Evolutionary conservation across 2,888 invertebrate genomes (phyloP).

Genomic region (Lasius platythorax): DNA sequence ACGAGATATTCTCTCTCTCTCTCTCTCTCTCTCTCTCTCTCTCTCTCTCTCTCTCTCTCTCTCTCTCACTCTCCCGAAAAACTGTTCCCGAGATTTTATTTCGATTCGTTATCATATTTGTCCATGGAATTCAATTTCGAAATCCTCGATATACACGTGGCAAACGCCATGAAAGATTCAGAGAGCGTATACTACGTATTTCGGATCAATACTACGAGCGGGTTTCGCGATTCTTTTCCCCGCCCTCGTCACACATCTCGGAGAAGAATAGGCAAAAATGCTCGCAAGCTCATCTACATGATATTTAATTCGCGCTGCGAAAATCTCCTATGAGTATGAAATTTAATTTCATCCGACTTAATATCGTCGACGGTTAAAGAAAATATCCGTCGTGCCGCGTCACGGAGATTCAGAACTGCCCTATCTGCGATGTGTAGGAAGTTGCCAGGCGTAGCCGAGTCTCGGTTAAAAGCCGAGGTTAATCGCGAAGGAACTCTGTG

Average conservation of each 20-base stretch:
- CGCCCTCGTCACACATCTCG: background rate
- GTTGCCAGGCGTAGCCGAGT: conserved; percentile 20
- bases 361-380: conserved; percentile 44
- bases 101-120: background rate
- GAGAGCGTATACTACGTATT: background rate
- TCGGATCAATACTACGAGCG: background rate
- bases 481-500: conserved; percentile 32
- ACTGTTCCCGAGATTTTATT: background rate
- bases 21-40: background rate
- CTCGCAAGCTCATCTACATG: background rate
- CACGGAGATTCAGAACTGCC: conserved; percentile 37
- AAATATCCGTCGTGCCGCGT: conserved; percentile 58
- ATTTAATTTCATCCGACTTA: conserved; percentile 35
- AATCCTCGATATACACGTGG: background rate
- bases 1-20: background rate
- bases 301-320: conserved; percentile 11
- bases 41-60: background rate
- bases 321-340: background rate
- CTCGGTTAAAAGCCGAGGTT: conserved; percentile 45
- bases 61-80: background rate
- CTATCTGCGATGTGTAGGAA: conserved; percentile 42
- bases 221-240: background rate
- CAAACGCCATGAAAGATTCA: background rate
- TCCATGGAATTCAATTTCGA: background rate
- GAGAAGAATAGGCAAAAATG: conserved; percentile 1